A percentile compares a stretch with the other conserved stretches of the same genome.
These are phyloP conservation scores for Egretta garzetta DNA, from an alignment of 2,113 vertebrate genomes.

Conservation along the genomic window DNA sequence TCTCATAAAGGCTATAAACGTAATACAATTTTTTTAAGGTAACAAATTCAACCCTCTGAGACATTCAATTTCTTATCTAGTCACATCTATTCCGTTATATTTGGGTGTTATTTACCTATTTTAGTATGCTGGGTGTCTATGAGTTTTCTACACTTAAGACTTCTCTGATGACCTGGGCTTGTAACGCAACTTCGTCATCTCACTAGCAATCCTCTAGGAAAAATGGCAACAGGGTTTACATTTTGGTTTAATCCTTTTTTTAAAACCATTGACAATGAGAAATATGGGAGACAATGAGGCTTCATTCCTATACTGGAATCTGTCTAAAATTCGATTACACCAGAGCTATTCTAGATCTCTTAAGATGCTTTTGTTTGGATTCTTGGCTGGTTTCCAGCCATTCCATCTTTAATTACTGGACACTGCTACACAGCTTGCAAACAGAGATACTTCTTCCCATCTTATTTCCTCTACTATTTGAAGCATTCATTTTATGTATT, in stretches of 20 bases:
- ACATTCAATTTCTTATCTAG: neutral
- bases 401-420: slow-evolving; percentile 43
- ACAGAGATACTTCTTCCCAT: neutral
- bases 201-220: neutral
- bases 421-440: slow-evolving; percentile 20
- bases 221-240: neutral
- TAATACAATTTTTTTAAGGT: neutral
- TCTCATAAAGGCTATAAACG: neutral
- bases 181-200: neutral
- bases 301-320: neutral
- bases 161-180: neutral
- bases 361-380: neutral
- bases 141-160: neutral
- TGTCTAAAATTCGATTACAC: neutral
- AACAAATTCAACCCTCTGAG: neutral
- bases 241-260: neutral
- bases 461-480: neutral
- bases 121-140: neutral
- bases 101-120: neutral
- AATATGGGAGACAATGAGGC: neutral
- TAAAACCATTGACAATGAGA: neutral
- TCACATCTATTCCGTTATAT: neutral
- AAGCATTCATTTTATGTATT: slow-evolving; percentile 4
- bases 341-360: neutral
- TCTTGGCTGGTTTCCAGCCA: neutral